Evolutionary conservation across 2,888 invertebrate genomes (phyloP).

Genomic region (Epirrhoe alternata): DNA sequence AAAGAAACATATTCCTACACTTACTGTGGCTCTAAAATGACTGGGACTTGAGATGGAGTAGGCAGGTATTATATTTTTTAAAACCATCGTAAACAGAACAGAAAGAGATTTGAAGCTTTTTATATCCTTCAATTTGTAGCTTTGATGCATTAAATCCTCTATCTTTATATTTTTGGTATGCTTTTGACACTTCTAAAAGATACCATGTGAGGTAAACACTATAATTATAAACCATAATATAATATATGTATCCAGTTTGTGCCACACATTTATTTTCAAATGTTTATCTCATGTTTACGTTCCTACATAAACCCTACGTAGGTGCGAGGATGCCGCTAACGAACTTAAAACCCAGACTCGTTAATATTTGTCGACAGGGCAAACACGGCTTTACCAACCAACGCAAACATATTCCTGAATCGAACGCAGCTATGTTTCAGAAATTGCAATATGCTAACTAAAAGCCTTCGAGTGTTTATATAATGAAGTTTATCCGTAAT

Average conservation of each 20-base stretch:
- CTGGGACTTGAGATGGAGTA: background rate
- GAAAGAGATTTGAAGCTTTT: background rate
- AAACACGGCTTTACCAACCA: conserved; percentile 2
- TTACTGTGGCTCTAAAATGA: background rate
- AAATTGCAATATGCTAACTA: conserved; percentile 4
- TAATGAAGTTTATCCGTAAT: conserved; percentile 16
- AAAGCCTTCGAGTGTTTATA: background rate
- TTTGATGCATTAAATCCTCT: too few species aligned
- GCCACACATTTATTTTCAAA: background rate
- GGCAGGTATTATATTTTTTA: background rate
- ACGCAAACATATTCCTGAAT: conserved; percentile 7
- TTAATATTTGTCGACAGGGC: conserved; percentile 12
- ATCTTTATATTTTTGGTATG: too few species aligned
- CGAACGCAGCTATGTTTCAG: conserved; percentile 8
- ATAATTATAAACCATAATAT: background rate
- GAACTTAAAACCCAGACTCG: conserved; percentile 16
- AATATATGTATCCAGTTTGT: background rate
- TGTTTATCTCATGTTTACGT: background rate
- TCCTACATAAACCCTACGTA: background rate
- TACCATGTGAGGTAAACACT: too few species aligned
- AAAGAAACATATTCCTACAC: too few species aligned
- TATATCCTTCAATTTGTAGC: too few species aligned
- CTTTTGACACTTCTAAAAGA: too few species aligned
- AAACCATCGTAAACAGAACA: too few species aligned
- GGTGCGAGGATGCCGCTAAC: conserved; percentile 5